Conservation (phyloP, 2,888 invertebrate species). For the Lasius platythorax region DNA sequence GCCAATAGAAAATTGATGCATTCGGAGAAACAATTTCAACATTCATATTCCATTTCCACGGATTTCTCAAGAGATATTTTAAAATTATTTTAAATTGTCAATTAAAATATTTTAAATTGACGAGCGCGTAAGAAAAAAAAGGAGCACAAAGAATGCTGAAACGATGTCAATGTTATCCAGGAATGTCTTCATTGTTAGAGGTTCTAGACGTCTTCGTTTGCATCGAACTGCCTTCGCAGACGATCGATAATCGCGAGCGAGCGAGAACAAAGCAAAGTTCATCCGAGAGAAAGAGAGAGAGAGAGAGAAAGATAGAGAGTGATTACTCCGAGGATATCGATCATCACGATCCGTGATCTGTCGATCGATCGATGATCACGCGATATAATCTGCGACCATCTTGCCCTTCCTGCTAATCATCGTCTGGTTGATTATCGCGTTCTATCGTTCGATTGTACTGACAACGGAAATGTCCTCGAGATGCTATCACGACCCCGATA, state of each 20-base stretch:
- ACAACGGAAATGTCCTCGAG: conserved; percentile 62
- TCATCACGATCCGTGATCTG: conserved; percentile 46
- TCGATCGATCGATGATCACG: conserved; percentile 67
- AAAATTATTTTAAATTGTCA: not conserved
- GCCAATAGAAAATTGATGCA: not conserved
- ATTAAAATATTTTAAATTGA: not conserved
- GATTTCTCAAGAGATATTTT: not conserved
- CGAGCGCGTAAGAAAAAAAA: not conserved
- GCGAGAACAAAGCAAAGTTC: conserved; percentile 17
- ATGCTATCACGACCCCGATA: conserved; percentile 35
- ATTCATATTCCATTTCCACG: not conserved
- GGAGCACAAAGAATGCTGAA: not conserved
- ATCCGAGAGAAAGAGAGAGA: conserved; percentile 38
- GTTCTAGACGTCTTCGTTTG: not conserved
- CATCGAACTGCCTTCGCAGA: conserved; percentile 16
- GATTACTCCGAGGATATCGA: conserved; percentile 61
- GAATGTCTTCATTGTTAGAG: conserved; percentile 13
- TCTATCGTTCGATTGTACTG: conserved; percentile 55
- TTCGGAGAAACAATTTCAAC: not conserved
- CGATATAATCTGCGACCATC: conserved; percentile 56
- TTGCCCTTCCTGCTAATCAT: conserved; percentile 61
- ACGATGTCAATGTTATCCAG: not conserved
- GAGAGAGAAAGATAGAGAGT: conserved; percentile 47
- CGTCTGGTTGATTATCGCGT: conserved; percentile 63
- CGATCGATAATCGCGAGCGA: conserved; percentile 25